Conservation (phyloP, 37 sponge, comb jelly and placozoan species). For the Halisarca cf. caerulea region DNA sequence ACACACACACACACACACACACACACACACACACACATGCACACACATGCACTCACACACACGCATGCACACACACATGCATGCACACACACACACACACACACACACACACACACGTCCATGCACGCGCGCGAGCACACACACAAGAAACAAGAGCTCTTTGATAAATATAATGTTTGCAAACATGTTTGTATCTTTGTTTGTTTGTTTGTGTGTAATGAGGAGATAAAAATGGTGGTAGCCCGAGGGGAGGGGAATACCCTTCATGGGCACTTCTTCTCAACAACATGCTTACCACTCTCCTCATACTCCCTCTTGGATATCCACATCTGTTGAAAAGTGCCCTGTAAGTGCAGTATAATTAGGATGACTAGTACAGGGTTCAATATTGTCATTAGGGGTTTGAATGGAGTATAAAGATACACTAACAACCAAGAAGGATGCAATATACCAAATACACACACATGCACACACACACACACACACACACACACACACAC, state of each 20-base stretch:
- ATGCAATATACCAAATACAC: too few relatives aligned
- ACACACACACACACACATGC: not conserved
- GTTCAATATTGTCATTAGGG: not conserved
- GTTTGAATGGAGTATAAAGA: not conserved
- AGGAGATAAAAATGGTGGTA: too few relatives aligned
- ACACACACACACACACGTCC: conserved; percentile 11
- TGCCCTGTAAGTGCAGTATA: conserved; percentile 62
- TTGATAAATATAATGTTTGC: too few relatives aligned
- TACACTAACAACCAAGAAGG: not conserved
- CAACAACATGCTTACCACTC: conserved; percentile 77
- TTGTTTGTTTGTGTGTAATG: too few relatives aligned
- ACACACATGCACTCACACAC: conserved; percentile 3
- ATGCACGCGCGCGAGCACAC: not conserved
- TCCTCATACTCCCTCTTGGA: conserved; percentile 92
- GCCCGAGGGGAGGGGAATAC: too few relatives aligned
- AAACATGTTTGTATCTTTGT: too few relatives aligned
- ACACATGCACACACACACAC: too few relatives aligned
- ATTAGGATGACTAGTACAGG: not conserved
- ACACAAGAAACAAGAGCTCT: too few relatives aligned
- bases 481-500: too few relatives aligned
- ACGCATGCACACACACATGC: conserved; percentile 1
- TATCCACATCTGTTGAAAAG: conserved; percentile 98
- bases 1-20: not conserved
- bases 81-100: conserved; percentile 12
- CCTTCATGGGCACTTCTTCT: conserved; percentile 93